Evolutionary conservation across 1,140 invertebrate genomes (phyloP).

Genomic region (Polyergus mexicanus): DNA sequence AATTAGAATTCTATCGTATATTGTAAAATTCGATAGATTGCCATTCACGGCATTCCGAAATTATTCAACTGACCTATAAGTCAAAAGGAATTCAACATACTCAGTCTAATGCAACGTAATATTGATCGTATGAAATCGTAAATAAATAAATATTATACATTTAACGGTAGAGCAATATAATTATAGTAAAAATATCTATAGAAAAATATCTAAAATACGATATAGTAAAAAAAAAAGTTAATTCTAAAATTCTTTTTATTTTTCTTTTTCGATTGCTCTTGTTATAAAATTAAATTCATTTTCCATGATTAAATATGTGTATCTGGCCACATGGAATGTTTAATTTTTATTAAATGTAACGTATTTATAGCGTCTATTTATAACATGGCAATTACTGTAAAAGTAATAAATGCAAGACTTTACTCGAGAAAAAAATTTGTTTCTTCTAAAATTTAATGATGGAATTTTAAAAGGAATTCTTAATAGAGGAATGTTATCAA

Average conservation of each 20-base stretch:
- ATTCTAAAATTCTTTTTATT: not conserved
- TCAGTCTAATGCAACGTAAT: not conserved
- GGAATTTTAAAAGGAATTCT: not conserved
- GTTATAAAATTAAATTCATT: not conserved
- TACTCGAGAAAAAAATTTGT: not conserved
- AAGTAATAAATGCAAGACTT: not conserved
- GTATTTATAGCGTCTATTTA: not conserved
- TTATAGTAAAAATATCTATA: not conserved
- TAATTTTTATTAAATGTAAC: not conserved
- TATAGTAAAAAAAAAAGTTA: no score
- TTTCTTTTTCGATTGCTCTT: not conserved
- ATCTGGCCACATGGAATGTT: no score
- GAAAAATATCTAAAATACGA: no score
- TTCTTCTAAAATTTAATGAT: not conserved
- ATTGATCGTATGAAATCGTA: not conserved
- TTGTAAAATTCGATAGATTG: not conserved
- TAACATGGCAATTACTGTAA: not conserved
- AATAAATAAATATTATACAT: not conserved
- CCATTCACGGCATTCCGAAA: not conserved
- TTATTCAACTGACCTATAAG: not conserved
- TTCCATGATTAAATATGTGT: not conserved
- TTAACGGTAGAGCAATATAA: not conserved
- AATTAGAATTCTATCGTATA: not conserved
- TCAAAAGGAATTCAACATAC: not conserved
- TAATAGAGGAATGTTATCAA: not conserved